Evolutionary conservation across 2,797 vertebrate species (phyloP), one percentile per base, ranked within the genome.

Genomic region (Protosalanx chinensis): DNA sequence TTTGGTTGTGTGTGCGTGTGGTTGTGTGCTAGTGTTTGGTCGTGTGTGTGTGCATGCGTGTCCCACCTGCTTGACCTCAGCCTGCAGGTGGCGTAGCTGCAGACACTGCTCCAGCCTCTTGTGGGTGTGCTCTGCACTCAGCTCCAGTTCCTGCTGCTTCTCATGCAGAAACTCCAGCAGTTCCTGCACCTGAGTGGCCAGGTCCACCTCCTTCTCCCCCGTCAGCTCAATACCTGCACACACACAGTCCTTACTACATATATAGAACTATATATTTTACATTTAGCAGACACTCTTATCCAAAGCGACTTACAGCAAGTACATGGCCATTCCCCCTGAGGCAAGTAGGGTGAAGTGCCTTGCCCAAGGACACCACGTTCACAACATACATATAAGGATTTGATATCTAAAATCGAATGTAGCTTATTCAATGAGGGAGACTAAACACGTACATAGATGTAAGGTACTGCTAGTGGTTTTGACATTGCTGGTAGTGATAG

Each of bases 111-210:
- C 97, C 29, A 99, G 90, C 15, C 93, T 90, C 6, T 95, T 94
- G 81, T 97, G 96, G 0, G 96, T 96, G 87, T 96, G 96, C 60
- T 99, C 96, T 0, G 97, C 96, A 0, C 93, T 97, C 64, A 96
- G 88, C 62, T 99, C 97, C 82, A 98, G 88, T 73, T 98, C 97
- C 2, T 97, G 97, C 79, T 98, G 97, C 77, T 98, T 98, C 90
- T 98, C 97, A 0, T 99, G 97, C 69, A 99, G 95, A 81, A 98
- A 98, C 90, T 99, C 96, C 86, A 99, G 85, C 68, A 99, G 89
- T 73, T 99, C 97, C 90, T 98, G 97, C 16, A 99, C 97, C 89
- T 98, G 97, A 18, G 95, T 94, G 0, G 96, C 96, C 88, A 99
- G 85, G 87, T 98, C 97, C 76, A 96, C 93, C 87, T 99, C 97